Evolutionary conservation across 2,113 vertebrate species (phyloP), one percentile per base, ranked within the genome.

Genomic region (Alethe diademata): DNA sequence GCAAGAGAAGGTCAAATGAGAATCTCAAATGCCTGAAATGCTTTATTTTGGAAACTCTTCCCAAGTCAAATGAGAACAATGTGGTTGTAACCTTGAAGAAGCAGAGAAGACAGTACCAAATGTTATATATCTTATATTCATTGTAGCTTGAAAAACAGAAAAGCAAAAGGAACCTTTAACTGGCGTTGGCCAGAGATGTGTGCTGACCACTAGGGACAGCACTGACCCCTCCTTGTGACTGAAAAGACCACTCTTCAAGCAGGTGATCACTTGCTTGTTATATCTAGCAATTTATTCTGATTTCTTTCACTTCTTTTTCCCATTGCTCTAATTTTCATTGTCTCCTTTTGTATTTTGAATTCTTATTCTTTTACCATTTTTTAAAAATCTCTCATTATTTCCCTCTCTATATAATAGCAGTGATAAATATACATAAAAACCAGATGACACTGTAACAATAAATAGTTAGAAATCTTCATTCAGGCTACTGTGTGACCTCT

Each of bases 11-110:
- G 10, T 90, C 23, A 48, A 76, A 70, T 14, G 13, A 89, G 82
- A 71, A 67, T 43, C 64, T 86, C 28, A 53, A 15, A 62, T 42
- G 3, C 51, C 35, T 85, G 26, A 43, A 78, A 4, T 67, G 14
- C 14, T 78, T 95, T 60, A 12, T 60, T 95, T 67, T 85, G 57
- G 65, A 89, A 89, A 47, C 15, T 13, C 23, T 72, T 69, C 25
- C 50, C 12, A 73, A 73, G 58, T 76, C 79, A 66, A 35, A 38
- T 50, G 65, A 82, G 18, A 86, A 58, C 2, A 11, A 22, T 58
- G 33, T 84, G 42, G 4, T 62, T 79, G 20, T 75, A 82, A 76
- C 12, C 50, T 71, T 78, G 40, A n/a, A 73, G 26, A 69, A 92
- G 22, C 11, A 38, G 23, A 69, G 3, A 18, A 33, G 45, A n/a